Evolutionary conservation across 2,888 invertebrate species (phyloP).

Genomic region (Volucella bombylans): DNA sequence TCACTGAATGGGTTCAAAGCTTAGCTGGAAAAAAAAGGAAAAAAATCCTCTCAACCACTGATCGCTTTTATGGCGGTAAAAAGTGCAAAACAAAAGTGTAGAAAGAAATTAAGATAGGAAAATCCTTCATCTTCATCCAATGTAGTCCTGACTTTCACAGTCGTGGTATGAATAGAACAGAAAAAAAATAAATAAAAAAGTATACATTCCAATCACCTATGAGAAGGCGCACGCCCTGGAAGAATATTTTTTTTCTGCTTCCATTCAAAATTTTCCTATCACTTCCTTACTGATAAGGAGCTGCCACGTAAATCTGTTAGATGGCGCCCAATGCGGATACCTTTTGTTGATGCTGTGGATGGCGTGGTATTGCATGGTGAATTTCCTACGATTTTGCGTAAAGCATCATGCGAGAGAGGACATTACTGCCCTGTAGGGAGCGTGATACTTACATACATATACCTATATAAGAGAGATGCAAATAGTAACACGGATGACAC

Average conservation of each 20-base stretch:
- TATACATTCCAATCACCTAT: conserved; percentile 21
- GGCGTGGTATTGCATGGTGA: conserved; percentile 59
- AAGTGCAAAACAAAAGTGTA: conserved; percentile 18
- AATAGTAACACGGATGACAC: background rate
- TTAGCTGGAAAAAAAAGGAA: background rate
- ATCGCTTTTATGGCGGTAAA: conserved; percentile 34
- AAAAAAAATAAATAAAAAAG: background rate
- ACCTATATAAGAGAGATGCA: conserved; percentile 4
- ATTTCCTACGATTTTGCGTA: conserved; percentile 62
- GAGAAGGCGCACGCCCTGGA: conserved; percentile 69
- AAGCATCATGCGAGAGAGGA: conserved; percentile 9
- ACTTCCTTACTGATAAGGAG: conserved; percentile 64
- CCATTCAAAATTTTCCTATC: conserved; percentile 15
- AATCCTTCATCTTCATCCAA: conserved; percentile 25
- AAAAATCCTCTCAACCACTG: conserved; percentile 21
- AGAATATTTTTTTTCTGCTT: conserved; percentile 38
- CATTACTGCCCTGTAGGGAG: conserved; percentile 17
- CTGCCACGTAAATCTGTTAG: conserved; percentile 29
- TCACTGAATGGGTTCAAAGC: background rate
- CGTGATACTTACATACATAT: background rate
- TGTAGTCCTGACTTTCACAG: conserved; percentile 13
- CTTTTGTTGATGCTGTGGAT: conserved; percentile 61
- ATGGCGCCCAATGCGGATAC: conserved; percentile 30
- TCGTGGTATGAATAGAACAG: background rate
- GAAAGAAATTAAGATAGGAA: conserved; percentile 22